Conservation (phyloP, 2,888 invertebrate genomes). For the Molanna angustata region DNA sequence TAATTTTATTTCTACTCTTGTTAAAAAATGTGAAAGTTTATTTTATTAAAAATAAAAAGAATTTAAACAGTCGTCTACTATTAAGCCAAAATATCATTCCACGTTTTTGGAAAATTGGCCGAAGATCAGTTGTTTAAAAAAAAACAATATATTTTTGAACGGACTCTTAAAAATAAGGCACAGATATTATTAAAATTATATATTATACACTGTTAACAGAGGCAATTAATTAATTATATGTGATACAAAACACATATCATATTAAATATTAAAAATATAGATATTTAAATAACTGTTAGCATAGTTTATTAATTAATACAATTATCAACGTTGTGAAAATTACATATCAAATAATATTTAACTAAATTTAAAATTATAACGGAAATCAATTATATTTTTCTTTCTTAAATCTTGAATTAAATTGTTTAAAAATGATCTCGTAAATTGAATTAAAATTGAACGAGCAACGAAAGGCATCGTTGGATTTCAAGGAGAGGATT, state of each 20-base stretch:
- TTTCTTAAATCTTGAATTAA: no score
- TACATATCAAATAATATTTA: conserved; percentile 1
- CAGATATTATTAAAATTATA: conserved; percentile 7
- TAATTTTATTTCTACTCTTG: no score
- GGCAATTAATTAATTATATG: conserved; percentile 19
- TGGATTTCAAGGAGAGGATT: no score
- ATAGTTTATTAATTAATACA: conserved; percentile 6
- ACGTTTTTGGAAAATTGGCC: not conserved
- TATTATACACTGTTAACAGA: conserved; percentile 17
- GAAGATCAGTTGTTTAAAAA: not conserved
- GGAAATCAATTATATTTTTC: no score
- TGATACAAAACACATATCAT: conserved; percentile 25
- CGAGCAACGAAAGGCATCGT: no score
- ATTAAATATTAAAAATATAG: conserved; percentile 3
- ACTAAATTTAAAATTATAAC: no score
- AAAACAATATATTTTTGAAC: not conserved
- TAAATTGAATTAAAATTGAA: no score
- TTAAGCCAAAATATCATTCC: not conserved
- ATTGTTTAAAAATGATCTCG: no score
- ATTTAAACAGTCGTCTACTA: not conserved
- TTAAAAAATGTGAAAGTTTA: no score
- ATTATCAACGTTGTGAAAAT: not conserved
- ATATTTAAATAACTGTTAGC: conserved; percentile 9
- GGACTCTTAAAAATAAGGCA: not conserved
- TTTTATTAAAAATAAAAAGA: not conserved